phyloP scores from a whole-genome alignment of 2,888 invertebrate species.

The Ophion ellenae region DNA sequence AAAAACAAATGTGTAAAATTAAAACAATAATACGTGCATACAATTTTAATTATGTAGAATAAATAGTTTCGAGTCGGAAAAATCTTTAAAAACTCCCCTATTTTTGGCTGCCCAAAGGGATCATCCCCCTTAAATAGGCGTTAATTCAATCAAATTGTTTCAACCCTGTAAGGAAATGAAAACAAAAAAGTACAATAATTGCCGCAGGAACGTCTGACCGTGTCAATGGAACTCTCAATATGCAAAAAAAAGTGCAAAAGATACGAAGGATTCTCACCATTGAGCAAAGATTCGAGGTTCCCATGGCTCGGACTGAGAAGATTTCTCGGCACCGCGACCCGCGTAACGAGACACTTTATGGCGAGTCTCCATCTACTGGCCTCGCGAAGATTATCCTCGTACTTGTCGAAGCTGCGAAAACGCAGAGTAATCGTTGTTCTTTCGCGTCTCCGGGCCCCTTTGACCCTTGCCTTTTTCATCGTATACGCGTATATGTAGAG shows the following conservation, averaged over 20 bases:
- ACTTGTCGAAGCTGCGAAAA: slow-evolving; percentile 93
- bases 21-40: too few species aligned
- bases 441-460: slow-evolving; percentile 88
- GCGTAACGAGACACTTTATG: slow-evolving; percentile 88
- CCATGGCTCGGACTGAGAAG: slow-evolving; percentile 83
- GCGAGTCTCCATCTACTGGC: slow-evolving; percentile 93
- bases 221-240: neutral
- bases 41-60: too few species aligned
- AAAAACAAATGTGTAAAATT: too few species aligned
- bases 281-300: slow-evolving; percentile 84
- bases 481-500: slow-evolving; percentile 94
- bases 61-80: too few species aligned
- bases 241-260: neutral
- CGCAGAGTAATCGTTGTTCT: slow-evolving; percentile 92
- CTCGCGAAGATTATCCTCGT: slow-evolving; percentile 93
- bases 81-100: too few species aligned
- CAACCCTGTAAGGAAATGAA: too few species aligned
- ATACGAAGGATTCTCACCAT: slow-evolving; percentile 71
- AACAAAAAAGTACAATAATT: too few species aligned
- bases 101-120: too few species aligned
- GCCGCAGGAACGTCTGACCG: neutral
- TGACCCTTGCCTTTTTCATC: slow-evolving; percentile 81
- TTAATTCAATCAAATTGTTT: too few species aligned
- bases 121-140: too few species aligned
- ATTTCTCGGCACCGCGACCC: slow-evolving; percentile 82